Evolutionary conservation across 2,888 invertebrate genomes (phyloP), one percentile per base, ranked within the genome.

Genomic region (Metopia argyrocephala): DNA sequence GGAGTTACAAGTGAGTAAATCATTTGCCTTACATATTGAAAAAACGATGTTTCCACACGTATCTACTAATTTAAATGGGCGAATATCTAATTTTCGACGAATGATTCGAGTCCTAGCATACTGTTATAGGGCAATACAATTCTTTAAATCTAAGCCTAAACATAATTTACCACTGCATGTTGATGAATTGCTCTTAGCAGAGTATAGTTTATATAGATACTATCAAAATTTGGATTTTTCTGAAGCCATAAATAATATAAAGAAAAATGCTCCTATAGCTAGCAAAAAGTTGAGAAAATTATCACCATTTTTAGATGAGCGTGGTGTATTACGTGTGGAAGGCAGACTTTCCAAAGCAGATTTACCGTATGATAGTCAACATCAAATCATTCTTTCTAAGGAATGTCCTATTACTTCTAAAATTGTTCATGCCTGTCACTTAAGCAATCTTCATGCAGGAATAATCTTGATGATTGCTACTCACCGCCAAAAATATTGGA

Each of bases 311-410:
- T 21, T 38, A 28, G 28, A 59, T 31, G 31, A 59, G 5, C 6
- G 18, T 28, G 31, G 31, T 5, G 6, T 61, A 4, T 12, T 61
- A 45, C 61, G 61, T 21, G 61, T 61, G 5, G 45, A 21, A 20
- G 61, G 45, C 4, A 18, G 45, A 45, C 61, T 61, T 6, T 9
- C 3, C 1, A 61, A 45, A 28, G 28, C 57, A 2, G 25, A 46
- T 46, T 27, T 23, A 9, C 25, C 62, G n/a, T 46, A 62, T 15
- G 25, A 62, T 25, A 18, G 62, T 20, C 46, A 46, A 23, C 46
- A 46, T 62, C 46, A 62, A 62, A 62, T 62, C 0, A 46, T 62
- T 62, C n/a, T 62, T 5, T 46, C 45, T 4, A 46, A 62, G 23
- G 46, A 46, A n/a, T 2, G 62, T 1, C 31, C 21, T 15, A 62